phyloP scores from a whole-genome alignment of 2,113 vertebrate genomes.

The Thomomys bottae region DNA sequence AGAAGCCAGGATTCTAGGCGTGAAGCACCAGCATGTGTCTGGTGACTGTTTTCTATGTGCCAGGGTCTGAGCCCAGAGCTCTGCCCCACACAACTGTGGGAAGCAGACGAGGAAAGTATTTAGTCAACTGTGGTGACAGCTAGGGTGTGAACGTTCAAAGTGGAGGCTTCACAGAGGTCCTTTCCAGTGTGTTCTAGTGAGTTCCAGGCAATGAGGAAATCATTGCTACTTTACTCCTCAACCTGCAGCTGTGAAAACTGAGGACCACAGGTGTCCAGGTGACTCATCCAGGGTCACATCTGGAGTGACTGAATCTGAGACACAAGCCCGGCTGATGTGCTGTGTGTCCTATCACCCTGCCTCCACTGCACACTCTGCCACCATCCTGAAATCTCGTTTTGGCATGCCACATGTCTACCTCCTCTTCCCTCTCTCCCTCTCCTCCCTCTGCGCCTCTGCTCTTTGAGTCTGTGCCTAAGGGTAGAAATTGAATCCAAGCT shows the following conservation, averaged over 20 bases:
- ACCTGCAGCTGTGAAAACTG: not conserved
- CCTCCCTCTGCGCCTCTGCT: not conserved
- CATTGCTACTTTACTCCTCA: not conserved
- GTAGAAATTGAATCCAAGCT: not conserved
- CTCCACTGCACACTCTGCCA: accelerated
- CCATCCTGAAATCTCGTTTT: not conserved
- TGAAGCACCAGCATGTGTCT: too few species aligned
- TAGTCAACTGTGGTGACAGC: not conserved
- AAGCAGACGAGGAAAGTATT: not conserved
- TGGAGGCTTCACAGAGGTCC: not conserved
- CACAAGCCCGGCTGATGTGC: not conserved
- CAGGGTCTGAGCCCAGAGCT: not conserved
- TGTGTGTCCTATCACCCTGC: accelerated
- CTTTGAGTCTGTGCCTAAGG: not conserved
- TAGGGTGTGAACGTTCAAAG: not conserved
- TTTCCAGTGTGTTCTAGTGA: not conserved
- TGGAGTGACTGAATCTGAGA: not conserved
- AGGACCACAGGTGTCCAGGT: not conserved
- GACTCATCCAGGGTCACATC: not conserved
- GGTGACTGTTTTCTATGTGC: not conserved
- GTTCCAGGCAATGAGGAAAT: not conserved
- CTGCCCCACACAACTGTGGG: not conserved
- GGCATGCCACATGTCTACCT: not conserved
- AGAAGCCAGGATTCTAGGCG: too few species aligned
- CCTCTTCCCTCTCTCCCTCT: not conserved